Percentiles rank a stretch among this genome's conserved stretches.
phyloP scores from a whole-genome alignment of 2,888 invertebrate genomes.

The Hyalella azteca region DNA sequence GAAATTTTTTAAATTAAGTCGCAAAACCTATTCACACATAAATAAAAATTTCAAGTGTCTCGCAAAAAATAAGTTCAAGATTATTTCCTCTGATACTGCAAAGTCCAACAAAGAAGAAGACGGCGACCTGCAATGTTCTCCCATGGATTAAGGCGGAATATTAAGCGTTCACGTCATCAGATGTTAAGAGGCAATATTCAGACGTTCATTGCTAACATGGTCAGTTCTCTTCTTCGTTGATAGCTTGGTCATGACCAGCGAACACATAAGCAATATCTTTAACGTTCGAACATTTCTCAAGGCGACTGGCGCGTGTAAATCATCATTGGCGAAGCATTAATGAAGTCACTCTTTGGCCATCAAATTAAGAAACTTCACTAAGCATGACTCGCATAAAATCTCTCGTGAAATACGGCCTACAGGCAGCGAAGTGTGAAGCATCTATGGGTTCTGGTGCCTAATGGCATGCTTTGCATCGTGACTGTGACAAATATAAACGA shows the following conservation, averaged over 20 bases:
- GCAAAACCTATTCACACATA: too few relatives aligned
- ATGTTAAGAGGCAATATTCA: background rate
- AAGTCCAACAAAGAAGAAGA: too few relatives aligned
- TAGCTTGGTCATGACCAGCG: constrained; percentile 12
- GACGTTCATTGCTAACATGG: background rate
- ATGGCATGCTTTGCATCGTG: background rate
- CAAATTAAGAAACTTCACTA: constrained; percentile 28
- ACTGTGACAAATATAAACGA: background rate
- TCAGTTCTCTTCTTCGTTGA: background rate
- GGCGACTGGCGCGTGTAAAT: constrained; percentile 17
- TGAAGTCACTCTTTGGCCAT: constrained; percentile 17
- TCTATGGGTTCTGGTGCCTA: background rate
- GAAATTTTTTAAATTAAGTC: too few relatives aligned
- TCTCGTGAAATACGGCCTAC: background rate
- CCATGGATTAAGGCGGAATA: too few relatives aligned
- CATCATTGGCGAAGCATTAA: constrained; percentile 24
- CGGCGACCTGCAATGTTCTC: too few relatives aligned
- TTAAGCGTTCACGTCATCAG: background rate
- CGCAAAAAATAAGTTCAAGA: too few relatives aligned
- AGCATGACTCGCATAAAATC: constrained; percentile 12
- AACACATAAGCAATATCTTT: background rate
- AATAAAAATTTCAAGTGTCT: too few relatives aligned
- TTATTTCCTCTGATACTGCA: too few relatives aligned
- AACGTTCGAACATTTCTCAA: constrained; percentile 9
- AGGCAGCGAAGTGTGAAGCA: constrained; percentile 1